Conservation (phyloP, 2,113 vertebrate species). For the Malaclemys terrapin region DNA sequence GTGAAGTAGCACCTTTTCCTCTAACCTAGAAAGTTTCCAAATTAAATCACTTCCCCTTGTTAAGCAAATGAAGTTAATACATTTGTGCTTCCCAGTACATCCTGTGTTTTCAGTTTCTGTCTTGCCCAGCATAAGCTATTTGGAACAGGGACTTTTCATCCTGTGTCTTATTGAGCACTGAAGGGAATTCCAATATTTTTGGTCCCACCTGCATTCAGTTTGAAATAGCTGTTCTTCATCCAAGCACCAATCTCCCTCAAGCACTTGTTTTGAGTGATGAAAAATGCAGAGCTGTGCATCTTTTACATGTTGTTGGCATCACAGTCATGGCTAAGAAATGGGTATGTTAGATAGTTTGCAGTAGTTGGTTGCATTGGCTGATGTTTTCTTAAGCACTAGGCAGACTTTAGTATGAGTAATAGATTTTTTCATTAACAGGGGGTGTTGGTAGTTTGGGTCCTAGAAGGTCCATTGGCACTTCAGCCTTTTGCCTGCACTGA, state of each 20-base stretch:
- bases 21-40: not conserved
- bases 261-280: not conserved
- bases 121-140: not conserved
- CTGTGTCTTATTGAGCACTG: not conserved
- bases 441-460: not conserved
- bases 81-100: not conserved
- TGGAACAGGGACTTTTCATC: not conserved
- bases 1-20: not conserved
- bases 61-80: not conserved
- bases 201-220: not conserved
- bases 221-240: not conserved
- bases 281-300: not conserved
- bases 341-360: fast-evolving
- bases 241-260: not conserved
- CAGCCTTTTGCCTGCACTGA: not conserved
- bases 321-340: not conserved
- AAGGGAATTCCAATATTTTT: not conserved
- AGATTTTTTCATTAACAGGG: not conserved
- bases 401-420: not conserved
- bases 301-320: not conserved
- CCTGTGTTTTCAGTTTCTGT: not conserved
- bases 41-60: not conserved
- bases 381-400: not conserved
- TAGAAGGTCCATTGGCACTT: not conserved
- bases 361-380: not conserved